Base-by-base conservation (phyloP, 2,113 vertebrate species). In the Ellobius talpinus region DNA sequence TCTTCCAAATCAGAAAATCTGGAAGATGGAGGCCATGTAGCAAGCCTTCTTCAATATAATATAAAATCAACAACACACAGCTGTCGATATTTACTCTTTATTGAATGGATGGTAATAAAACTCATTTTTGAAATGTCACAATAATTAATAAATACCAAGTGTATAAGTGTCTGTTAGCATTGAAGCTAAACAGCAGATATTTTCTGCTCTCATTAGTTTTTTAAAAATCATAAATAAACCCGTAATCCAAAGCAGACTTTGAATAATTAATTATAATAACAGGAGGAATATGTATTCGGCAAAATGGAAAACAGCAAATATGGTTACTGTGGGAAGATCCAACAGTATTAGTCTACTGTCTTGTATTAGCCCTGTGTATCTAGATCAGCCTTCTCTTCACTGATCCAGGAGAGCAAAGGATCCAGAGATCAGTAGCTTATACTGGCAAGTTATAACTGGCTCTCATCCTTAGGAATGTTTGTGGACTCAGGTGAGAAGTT, bases 21-120 rank as follows among this genome's bases (percentile, higher is more conserved):
- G 36, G 29, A 55, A 50, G 12, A 31, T 63, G 42, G 61, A 72
- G 19, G 55, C 55, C n/a, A 50, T 76, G 70, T 72, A 33, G 23
- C 26, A 89, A 39, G 11, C 5, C 31, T 0, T 87, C 6, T 33
- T n/a, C 24, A 24, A 65, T 13, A 8, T 70, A 86, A 21, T 14
- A 65, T 19, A 66, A 6, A 7, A 0, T 23, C 33, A 17, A 1
- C 21, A 1, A 1, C 10, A 63, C 17, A 24, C 36, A 63, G 45
- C 16, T 87, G 47, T 50, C 85, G 10, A 70, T 4, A 33, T 36
- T 90, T 26, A 77, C 42, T 66, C 11, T 63, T 65, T 92, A 26
- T 52, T 93, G 66, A 84, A 16, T 50, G 33, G 77, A 89, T 39
- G 0, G 0, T 39, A 85, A 68, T 90, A 52, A 77, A 78, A 52